Percentiles rank a stretch among this genome's conserved stretches.
Conservation (phyloP, 2,888 invertebrate species). For the Xanthorhoe designata region DNA sequence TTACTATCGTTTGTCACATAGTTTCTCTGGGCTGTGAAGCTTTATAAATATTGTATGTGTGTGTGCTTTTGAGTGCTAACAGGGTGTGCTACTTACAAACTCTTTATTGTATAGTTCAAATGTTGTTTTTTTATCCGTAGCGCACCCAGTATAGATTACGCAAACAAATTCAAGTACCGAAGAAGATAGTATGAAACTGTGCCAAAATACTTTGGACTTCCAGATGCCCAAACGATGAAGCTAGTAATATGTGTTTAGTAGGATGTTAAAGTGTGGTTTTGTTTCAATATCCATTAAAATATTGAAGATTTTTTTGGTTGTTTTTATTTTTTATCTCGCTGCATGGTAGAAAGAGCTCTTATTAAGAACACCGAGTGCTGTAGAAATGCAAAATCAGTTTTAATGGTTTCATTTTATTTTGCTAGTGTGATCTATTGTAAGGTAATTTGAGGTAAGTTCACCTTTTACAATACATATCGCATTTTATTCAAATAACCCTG, state of each 20-base stretch:
- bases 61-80: slow-evolving; percentile 53
- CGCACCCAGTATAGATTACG: slow-evolving; percentile 80
- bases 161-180: slow-evolving; percentile 81
- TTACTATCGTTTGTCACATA: slow-evolving; percentile 24
- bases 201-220: slow-evolving; percentile 48
- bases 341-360: slow-evolving; percentile 71
- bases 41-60: slow-evolving; percentile 38
- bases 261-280: slow-evolving; percentile 65
- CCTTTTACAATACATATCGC: slow-evolving; percentile 9
- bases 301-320: slow-evolving; percentile 69
- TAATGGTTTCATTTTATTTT: slow-evolving; percentile 40
- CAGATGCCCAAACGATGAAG: slow-evolving; percentile 43
- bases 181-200: slow-evolving; percentile 66
- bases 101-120: slow-evolving; percentile 28
- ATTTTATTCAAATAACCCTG: neutral
- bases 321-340: slow-evolving; percentile 70
- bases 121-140: slow-evolving; percentile 69
- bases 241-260: slow-evolving; percentile 65
- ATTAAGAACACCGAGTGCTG: slow-evolving; percentile 32
- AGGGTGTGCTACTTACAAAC: slow-evolving; percentile 67
- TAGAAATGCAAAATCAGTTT: slow-evolving; percentile 44
- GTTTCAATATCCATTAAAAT: slow-evolving; percentile 76
- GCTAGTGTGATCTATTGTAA: slow-evolving; percentile 41
- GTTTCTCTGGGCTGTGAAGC: slow-evolving; percentile 41
- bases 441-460: slow-evolving; percentile 38